Evolutionary conservation across 2,797 vertebrate genomes (phyloP).

Genomic region (Mus minutoides): DNA sequence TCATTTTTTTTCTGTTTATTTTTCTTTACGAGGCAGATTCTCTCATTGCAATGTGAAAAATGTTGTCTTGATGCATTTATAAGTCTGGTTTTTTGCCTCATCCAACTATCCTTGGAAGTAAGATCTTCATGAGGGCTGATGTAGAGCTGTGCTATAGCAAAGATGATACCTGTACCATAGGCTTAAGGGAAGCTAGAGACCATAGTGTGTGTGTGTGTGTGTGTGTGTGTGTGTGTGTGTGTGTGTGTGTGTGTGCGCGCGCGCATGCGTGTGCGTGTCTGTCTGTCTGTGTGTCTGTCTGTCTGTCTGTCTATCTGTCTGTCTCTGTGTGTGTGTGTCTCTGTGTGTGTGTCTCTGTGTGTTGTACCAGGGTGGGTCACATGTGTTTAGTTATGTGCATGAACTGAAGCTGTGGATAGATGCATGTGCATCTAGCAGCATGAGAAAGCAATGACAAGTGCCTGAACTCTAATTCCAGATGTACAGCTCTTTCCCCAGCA

Average conservation of each 20-base stretch:
- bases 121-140: not conserved
- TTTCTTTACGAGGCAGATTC: constrained; percentile 3
- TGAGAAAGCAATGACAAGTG: not conserved
- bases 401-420: not conserved
- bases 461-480: not conserved
- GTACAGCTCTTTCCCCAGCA: not conserved
- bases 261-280: fast-evolving
- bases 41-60: constrained; percentile 36
- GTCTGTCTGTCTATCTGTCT: not conserved
- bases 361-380: not conserved
- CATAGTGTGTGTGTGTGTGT: not conserved
- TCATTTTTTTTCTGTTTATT: not conserved
- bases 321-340: not conserved
- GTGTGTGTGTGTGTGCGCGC: not conserved
- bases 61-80: not conserved
- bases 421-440: not conserved
- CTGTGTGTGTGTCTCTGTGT: fast-evolving
- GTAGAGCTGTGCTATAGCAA: not conserved
- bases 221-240: not conserved
- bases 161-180: not conserved
- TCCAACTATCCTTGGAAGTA: not conserved
- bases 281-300: not conserved
- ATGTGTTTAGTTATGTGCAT: not conserved
- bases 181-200: not conserved
- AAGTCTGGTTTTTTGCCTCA: not conserved